Evolutionary conservation across 2,888 invertebrate genomes (phyloP), one percentile per base, ranked within the genome.

Genomic region (Napeogenes sylphis): DNA sequence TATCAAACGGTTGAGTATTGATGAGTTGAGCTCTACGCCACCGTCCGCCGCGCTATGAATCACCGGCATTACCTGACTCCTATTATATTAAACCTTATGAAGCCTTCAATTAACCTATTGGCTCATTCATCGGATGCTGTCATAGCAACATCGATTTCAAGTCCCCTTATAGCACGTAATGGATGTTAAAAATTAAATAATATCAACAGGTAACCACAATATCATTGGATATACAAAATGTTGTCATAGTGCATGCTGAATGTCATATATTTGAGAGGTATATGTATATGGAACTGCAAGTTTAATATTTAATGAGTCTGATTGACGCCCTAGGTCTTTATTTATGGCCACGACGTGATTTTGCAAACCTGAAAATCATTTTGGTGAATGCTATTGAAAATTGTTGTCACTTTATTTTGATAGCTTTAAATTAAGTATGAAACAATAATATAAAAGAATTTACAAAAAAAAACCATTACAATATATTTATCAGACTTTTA

Each of bases 1-100:
- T 80, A 82, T 81, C 80, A 81, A 79, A 80, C 79, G 77, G 78
- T 75, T 80, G 79, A 79, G 84, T 85, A 85, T 84, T 83, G 84
- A 85, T 83, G 83, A 79, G 78, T 74, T 70, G 76, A 77, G 77
- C 76, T 74, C 71, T 74, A 67, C 71, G 72, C 72, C 75, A 73
- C 72, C 76, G 77, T 75, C 74, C 75, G 72, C 75, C 75, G 72
- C 73, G 73, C 78, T 71, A 80, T 84, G 82, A 81, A 84, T 85
- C 83, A 82, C 79, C 70, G 71, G 77, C 79, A 81, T 80, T 84
- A 84, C 83, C 83, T 82, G 80, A 55, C 64, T 55, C 45, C 30
- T 62, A 63, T 59, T 60, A 59, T 45, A 38, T 55, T 53, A 45
- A 53, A 30, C 55, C 53, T 45, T 53, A 59, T 45, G 54, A 3